phyloP scores from a whole-genome alignment of 2,797 vertebrate species.

The Cuniculus paca region DNA sequence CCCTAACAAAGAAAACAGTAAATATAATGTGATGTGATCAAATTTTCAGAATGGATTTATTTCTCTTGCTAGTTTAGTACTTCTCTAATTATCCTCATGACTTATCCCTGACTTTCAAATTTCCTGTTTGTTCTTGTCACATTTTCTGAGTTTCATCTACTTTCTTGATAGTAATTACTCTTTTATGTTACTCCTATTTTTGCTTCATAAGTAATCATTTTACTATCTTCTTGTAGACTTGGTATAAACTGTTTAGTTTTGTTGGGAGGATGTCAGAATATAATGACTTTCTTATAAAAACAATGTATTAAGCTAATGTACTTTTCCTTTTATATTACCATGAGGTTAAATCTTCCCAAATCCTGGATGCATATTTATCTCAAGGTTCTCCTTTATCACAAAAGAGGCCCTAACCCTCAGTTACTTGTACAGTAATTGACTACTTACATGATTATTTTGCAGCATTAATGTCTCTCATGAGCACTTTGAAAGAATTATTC shows the following conservation, averaged over 20 bases:
- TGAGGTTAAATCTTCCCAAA: slow-evolving; percentile 31
- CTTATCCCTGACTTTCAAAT: not conserved
- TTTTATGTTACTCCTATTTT: slow-evolving; percentile 7
- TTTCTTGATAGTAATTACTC: not conserved
- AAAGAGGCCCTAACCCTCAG: slow-evolving; percentile 9
- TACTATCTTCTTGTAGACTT: not conserved
- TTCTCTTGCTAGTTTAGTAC: not conserved
- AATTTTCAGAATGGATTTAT: not conserved
- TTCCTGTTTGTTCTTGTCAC: not conserved
- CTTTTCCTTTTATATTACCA: slow-evolving; percentile 14
- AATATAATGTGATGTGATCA: not conserved
- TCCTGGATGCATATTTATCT: not conserved
- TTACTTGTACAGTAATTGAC: slow-evolving; percentile 69
- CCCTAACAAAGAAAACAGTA: not conserved
- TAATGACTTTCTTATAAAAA: not conserved
- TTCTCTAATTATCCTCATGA: not conserved
- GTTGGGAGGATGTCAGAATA: not conserved
- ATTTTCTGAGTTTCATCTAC: slow-evolving; percentile 3
- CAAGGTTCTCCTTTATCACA: slow-evolving; percentile 56
- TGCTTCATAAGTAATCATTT: not conserved
- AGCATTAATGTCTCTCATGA: slow-evolving; percentile 72
- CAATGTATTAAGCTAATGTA: not conserved
- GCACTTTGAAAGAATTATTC: slow-evolving; percentile 65
- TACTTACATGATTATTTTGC: slow-evolving; percentile 66
- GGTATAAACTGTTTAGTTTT: not conserved